These are phyloP conservation scores for Caretta caretta DNA, from an alignment of 2,113 vertebrate species.

Conservation along the genomic window DNA sequence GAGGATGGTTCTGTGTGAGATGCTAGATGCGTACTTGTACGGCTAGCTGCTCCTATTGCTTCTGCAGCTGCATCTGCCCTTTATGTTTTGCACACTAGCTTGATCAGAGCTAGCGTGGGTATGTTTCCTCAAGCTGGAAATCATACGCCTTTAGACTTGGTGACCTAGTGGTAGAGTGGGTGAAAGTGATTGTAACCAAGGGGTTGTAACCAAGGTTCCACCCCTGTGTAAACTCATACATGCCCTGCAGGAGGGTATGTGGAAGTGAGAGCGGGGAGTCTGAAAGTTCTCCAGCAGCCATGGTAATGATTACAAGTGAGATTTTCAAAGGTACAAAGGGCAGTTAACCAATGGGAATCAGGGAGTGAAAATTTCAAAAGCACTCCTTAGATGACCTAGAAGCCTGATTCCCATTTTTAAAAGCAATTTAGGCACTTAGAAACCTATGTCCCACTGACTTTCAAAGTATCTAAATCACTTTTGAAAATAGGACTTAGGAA, in stretches of 20 bases:
- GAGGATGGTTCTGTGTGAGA: too few relatives aligned
- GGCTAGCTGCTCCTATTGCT: too few relatives aligned
- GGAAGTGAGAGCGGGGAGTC: not conserved
- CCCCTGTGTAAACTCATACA: too few relatives aligned
- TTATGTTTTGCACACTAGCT: too few relatives aligned
- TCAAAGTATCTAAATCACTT: not conserved
- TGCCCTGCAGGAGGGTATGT: too few relatives aligned
- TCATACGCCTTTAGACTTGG: not conserved
- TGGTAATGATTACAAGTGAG: not conserved
- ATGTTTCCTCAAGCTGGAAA: too few relatives aligned
- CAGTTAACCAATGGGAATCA: not conserved
- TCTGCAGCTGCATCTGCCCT: too few relatives aligned
- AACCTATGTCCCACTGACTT: not conserved
- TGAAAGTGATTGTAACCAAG: not conserved
- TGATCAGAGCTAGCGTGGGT: too few relatives aligned
- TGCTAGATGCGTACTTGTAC: too few relatives aligned
- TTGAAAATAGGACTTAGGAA: not conserved
- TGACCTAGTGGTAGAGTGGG: not conserved
- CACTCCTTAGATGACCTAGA: not conserved
- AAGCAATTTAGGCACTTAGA: not conserved
- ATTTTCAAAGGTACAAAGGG: not conserved
- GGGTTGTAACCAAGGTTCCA: not conserved
- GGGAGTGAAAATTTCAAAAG: not conserved
- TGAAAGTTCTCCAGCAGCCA: not conserved
- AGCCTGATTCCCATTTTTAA: not conserved